These are phyloP conservation scores for Scomber scombrus DNA, from an alignment of 2,113 vertebrate species.

Conservation along the genomic window DNA sequence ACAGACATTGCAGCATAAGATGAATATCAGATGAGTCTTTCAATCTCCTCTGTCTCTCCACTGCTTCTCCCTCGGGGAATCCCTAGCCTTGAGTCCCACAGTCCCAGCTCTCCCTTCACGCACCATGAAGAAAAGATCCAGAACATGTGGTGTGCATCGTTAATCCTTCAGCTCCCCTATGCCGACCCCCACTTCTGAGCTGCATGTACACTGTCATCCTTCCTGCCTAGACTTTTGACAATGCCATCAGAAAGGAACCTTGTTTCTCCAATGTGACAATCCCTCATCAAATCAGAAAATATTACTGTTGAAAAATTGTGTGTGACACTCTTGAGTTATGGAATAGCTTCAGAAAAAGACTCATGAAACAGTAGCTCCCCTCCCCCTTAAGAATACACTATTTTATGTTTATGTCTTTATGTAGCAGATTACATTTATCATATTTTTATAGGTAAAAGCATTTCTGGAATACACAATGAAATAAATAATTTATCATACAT, in stretches of 20 bases:
- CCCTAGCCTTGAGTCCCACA: conserved; percentile 69
- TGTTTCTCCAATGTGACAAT: conserved; percentile 29
- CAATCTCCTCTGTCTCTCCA: conserved; percentile 78
- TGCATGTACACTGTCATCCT: conserved; percentile 54
- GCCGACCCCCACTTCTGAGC: conserved; percentile 49
- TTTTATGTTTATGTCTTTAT: background rate
- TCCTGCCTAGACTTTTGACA: conserved; percentile 51
- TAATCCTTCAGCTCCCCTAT: conserved; percentile 65
- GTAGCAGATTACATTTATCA: background rate
- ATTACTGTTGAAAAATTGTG: conserved; percentile 26
- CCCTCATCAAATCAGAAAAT: conserved; percentile 30
- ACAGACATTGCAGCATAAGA: conserved; percentile 68
- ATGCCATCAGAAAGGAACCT: conserved; percentile 45
- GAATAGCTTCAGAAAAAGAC: background rate
- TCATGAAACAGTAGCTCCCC: background rate
- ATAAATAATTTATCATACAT: background rate
- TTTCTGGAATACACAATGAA: background rate
- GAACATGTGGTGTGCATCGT: conserved; percentile 73
- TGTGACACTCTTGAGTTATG: conserved; percentile 16
- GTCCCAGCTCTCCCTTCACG: conserved; percentile 72
- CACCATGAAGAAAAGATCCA: conserved; percentile 75
- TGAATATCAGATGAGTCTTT: conserved; percentile 81
- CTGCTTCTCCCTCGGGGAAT: conserved; percentile 63
- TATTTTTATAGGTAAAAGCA: background rate
- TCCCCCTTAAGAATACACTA: background rate